These are phyloP conservation scores for Sebastiscus tertius DNA, from an alignment of 2,797 vertebrate species.

Conservation along the genomic window DNA sequence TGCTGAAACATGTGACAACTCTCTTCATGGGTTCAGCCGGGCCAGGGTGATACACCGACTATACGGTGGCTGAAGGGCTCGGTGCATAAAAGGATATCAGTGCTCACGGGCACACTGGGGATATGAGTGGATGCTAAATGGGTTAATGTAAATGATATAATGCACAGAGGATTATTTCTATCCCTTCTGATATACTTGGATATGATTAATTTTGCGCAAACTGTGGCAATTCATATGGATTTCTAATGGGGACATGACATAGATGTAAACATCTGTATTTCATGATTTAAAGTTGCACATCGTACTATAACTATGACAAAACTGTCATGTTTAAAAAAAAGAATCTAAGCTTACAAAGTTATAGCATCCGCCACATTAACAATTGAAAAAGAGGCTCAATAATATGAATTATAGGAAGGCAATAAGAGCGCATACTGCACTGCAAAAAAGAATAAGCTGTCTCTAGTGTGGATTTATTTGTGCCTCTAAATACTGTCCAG, in stretches of 20 bases:
- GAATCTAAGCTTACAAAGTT: background rate
- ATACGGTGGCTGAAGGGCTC: constrained; percentile 32
- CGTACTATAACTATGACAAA: background rate
- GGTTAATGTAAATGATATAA: constrained; percentile 49
- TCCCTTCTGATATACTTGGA: constrained; percentile 27
- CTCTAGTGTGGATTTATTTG: constrained; percentile 28
- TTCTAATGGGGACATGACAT: background rate
- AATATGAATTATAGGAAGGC: constrained; percentile 26
- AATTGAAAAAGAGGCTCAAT: constrained; percentile 13
- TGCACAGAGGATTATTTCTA: constrained; percentile 37
- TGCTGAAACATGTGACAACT: constrained; percentile 68
- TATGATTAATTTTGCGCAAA: constrained; percentile 22
- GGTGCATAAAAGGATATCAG: constrained; percentile 20
- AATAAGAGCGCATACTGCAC: constrained; percentile 14
- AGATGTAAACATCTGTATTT: constrained; percentile 14
- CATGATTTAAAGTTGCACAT: background rate
- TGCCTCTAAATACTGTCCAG: constrained; percentile 16
- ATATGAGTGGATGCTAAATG: constrained; percentile 34
- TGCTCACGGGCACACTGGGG: constrained; percentile 14
- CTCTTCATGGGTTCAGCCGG: constrained; percentile 52
- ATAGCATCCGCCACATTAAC: constrained; percentile 7
- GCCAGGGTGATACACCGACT: constrained; percentile 35
- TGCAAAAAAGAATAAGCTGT: constrained; percentile 8
- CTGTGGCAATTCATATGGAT: constrained; percentile 16
- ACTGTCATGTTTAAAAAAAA: background rate